phyloP scores from a whole-genome alignment of 1,140 invertebrate species.

The Mylabris phalerata region DNA sequence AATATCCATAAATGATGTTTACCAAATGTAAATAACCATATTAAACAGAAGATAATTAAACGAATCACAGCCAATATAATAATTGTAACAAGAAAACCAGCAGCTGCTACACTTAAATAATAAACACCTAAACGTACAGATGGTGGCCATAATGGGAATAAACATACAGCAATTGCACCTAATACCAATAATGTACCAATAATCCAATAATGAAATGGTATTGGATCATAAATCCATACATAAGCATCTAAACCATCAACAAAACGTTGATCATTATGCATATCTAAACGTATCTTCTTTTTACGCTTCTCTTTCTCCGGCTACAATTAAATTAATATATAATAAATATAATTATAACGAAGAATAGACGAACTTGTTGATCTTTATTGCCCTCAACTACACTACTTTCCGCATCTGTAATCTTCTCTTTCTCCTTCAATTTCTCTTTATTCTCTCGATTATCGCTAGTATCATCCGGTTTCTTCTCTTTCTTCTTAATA shows the following conservation, averaged over 20 bases:
- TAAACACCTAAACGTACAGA: conserved; percentile 92
- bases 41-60: conserved; percentile 82
- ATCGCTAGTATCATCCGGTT: conserved; percentile 43
- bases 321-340: conserved; percentile 23
- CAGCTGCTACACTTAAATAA: conserved; percentile 90
- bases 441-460: conserved; percentile 36
- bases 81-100: conserved; percentile 90
- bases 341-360: background rate
- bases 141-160: conserved; percentile 97
- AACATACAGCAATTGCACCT: conserved; percentile 89
- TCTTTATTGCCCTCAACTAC: conserved; percentile 37
- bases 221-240: conserved; percentile 99
- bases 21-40: conserved; percentile 86
- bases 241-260: conserved; percentile 92
- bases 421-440: conserved; percentile 35
- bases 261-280: conserved; percentile 93
- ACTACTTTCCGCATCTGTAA: conserved; percentile 40
- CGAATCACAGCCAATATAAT: conserved; percentile 82
- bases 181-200: conserved; percentile 87
- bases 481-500: conserved; percentile 51
- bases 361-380: conserved; percentile 10
- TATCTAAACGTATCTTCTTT: conserved; percentile 77
- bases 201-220: conserved; percentile 93
- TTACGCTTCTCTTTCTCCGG: conserved; percentile 55
- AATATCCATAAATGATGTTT: conserved; percentile 94